These are phyloP conservation scores for Euwallacea fornicatus DNA, from an alignment of 1,140 invertebrate genomes.

Conservation along the genomic window DNA sequence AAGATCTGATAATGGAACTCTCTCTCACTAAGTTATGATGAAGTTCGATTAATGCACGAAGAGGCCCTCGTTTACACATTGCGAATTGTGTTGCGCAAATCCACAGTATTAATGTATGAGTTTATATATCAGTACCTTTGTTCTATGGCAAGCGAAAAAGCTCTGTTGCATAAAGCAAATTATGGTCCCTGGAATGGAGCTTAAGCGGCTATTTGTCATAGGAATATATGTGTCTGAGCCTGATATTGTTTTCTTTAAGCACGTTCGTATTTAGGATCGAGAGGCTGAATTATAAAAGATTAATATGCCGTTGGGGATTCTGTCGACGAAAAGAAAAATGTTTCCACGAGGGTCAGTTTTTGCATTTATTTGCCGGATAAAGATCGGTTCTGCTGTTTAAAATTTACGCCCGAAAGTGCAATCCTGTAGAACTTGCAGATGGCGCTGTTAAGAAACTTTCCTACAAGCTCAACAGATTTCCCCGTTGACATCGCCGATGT, in stretches of 20 bases:
- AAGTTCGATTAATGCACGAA: constrained; percentile 16
- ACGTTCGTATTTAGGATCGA: constrained; percentile 18
- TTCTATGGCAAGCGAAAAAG: neutral
- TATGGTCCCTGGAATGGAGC: neutral
- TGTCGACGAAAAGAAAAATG: constrained; percentile 23
- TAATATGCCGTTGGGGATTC: constrained; percentile 24
- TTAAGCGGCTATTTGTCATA: constrained; percentile 25
- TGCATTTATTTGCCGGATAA: constrained; percentile 7
- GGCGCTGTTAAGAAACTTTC: too few relatives aligned
- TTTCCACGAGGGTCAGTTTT: constrained; percentile 21
- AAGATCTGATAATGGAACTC: constrained; percentile 17
- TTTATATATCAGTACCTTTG: neutral
- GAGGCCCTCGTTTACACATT: neutral
- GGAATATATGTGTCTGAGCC: constrained; percentile 14
- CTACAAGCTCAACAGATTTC: too few relatives aligned
- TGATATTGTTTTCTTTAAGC: constrained; percentile 29
- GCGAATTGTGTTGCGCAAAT: too few relatives aligned
- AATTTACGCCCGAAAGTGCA: too few relatives aligned
- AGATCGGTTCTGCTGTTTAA: too few relatives aligned
- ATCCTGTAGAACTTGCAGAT: too few relatives aligned
- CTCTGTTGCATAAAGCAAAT: too few relatives aligned
- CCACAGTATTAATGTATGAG: too few relatives aligned
- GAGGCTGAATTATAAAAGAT: constrained; percentile 29
- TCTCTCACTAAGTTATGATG: constrained; percentile 8
- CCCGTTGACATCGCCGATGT: too few relatives aligned